Evolutionary conservation across 30 jellyfish, hydroid and myxozoan genomes (phyloP).

Genomic region (Clytia hemisphaerica): DNA sequence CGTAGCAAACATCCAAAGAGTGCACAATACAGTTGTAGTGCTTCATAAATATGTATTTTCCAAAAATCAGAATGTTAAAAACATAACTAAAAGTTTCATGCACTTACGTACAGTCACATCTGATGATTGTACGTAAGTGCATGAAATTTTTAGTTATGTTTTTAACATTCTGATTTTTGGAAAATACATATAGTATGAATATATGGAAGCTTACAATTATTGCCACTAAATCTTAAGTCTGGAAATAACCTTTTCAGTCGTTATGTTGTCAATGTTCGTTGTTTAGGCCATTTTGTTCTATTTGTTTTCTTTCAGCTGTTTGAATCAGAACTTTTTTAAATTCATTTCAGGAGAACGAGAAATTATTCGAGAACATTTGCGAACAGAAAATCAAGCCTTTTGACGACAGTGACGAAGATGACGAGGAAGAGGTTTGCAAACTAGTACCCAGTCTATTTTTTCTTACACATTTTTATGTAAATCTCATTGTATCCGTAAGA

Average conservation of each 20-base stretch:
- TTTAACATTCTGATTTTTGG: too few species aligned
- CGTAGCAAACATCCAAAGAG: too few species aligned
- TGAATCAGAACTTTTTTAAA: not conserved
- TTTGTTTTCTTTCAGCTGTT: not conserved
- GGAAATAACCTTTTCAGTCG: too few species aligned
- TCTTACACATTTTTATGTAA: not conserved
- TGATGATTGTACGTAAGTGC: too few species aligned
- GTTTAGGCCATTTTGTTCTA: not conserved
- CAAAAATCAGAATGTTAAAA: too few species aligned
- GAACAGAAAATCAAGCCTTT: conserved; percentile 76
- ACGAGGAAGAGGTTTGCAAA: conserved; percentile 44
- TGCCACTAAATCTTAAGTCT: not conserved
- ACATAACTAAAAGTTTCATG: too few species aligned
- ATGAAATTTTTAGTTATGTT: not conserved
- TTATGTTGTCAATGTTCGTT: too few species aligned
- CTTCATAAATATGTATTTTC: too few species aligned
- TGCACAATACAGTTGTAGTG: too few species aligned
- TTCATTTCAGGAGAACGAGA: conserved; percentile 31
- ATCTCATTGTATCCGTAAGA: not conserved
- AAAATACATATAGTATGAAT: too few species aligned
- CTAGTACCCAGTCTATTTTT: not conserved
- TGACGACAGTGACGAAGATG: conserved; percentile 82
- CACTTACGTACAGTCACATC: not conserved
- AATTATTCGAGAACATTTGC: conserved; percentile 76
- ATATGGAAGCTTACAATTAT: too few species aligned